Percentiles rank a stretch among this genome's conserved stretches.
phyloP scores from a whole-genome alignment of 2,113 vertebrate species.

The Podarcis cretensis region DNA sequence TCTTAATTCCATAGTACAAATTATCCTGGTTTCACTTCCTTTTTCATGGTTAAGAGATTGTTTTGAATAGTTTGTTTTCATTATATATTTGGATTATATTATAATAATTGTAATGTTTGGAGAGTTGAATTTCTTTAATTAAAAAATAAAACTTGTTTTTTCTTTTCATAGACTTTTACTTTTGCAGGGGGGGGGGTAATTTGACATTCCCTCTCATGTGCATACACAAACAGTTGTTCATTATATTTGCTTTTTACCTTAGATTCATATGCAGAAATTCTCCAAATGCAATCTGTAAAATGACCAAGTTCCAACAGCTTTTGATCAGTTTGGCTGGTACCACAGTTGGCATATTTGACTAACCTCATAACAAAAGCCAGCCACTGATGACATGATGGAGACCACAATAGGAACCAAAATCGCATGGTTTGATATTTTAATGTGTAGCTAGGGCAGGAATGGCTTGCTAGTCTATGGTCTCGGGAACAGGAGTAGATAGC shows the following conservation, averaged over 20 bases:
- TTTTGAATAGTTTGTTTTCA: not conserved
- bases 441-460: not conserved
- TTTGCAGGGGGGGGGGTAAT: not conserved
- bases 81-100: not conserved
- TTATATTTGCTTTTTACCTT: not conserved
- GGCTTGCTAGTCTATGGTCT: not conserved
- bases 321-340: not conserved
- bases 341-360: not conserved
- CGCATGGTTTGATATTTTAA: not conserved
- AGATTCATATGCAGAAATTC: not conserved
- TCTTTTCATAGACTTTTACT: not conserved
- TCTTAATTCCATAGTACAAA: not conserved
- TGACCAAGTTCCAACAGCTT: not conserved
- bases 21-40: not conserved
- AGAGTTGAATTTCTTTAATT: not conserved
- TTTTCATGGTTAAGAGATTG: not conserved
- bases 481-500: not conserved
- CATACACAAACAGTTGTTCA: not conserved
- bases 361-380: not conserved
- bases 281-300: not conserved
- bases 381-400: conserved; percentile 5
- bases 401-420: not conserved
- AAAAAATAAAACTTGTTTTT: not conserved
- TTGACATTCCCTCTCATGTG: not conserved
- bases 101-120: not conserved